Percentiles rank a stretch among this genome's conserved stretches.
phyloP scores from a whole-genome alignment of 2,797 vertebrate species.

The Enteromius radiatus region DNA sequence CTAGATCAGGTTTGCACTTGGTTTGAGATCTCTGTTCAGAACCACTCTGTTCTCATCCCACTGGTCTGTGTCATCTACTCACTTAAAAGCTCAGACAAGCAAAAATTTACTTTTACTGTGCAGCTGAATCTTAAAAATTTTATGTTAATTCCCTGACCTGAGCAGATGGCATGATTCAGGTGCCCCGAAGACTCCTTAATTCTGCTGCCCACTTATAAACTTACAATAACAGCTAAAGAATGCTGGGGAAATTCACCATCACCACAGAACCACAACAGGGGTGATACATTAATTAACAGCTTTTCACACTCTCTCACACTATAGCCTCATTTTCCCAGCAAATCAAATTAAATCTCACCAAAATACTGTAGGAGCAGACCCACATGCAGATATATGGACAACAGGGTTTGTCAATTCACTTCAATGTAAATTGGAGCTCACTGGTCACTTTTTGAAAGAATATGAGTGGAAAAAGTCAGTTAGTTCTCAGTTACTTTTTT shows the following conservation, averaged over 20 bases:
- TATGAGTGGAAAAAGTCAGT: neutral
- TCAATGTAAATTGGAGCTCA: neutral
- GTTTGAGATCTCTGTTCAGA: slow-evolving; percentile 11
- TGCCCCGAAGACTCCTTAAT: slow-evolving; percentile 10
- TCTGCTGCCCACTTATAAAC: slow-evolving; percentile 27
- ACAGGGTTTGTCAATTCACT: neutral
- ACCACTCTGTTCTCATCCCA: neutral
- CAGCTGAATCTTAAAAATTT: slow-evolving; percentile 34
- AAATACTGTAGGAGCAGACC: slow-evolving; percentile 3
- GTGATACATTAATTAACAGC: neutral
- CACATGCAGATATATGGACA: neutral
- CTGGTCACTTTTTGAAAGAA: neutral
- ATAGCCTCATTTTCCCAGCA: neutral
- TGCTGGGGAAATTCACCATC: neutral
- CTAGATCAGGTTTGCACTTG: neutral
- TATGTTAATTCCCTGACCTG: slow-evolving; percentile 22
- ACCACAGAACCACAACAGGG: neutral
- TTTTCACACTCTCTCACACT: neutral
- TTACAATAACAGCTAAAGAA: slow-evolving; percentile 15
- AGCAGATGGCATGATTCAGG: slow-evolving; percentile 21
- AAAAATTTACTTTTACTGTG: slow-evolving; percentile 10
- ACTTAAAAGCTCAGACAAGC: neutral
- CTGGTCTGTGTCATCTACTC: slow-evolving; percentile 5
- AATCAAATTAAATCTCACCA: neutral
- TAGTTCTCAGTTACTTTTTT: slow-evolving; percentile 5